phyloP scores from a whole-genome alignment of 2,888 invertebrate species.

The Rhamnusium bicolor region DNA sequence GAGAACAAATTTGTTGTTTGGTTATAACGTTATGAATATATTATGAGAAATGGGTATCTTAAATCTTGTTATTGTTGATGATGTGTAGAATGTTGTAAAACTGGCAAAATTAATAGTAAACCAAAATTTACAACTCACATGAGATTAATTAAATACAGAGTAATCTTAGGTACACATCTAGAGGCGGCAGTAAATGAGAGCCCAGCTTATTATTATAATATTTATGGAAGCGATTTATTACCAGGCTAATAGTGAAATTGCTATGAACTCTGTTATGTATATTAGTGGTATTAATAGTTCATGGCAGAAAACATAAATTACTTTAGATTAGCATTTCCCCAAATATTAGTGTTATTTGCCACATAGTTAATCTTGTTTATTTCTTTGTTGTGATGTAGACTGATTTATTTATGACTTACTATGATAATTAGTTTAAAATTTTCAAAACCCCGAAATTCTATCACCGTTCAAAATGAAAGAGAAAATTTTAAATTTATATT shows the following conservation, averaged over 20 bases:
- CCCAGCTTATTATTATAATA: conserved; percentile 26
- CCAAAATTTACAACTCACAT: conserved; percentile 14
- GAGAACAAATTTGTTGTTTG: not conserved
- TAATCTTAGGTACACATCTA: conserved; percentile 10
- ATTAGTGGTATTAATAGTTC: conserved; percentile 22
- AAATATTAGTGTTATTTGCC: not conserved
- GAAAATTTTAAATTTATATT: too few relatives aligned
- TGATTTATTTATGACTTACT: not conserved
- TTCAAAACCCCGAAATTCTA: too few relatives aligned
- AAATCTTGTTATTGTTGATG: not conserved
- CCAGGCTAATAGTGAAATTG: conserved; percentile 27
- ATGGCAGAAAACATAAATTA: conserved; percentile 16
- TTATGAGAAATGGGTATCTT: not conserved
- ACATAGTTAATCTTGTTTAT: not conserved
- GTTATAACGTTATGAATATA: not conserved
- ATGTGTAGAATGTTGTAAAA: conserved; percentile 5
- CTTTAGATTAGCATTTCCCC: not conserved
- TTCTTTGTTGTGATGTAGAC: not conserved
- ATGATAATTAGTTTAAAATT: too few relatives aligned
- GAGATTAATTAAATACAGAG: conserved; percentile 22
- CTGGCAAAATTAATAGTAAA: conserved; percentile 10
- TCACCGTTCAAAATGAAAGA: not conserved
- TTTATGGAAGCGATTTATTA: conserved; percentile 28
- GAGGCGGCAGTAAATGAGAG: conserved; percentile 14
- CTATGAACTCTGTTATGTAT: conserved; percentile 19